These are phyloP conservation scores for Entosphenus tridentatus DNA, from an alignment of 2,113 vertebrate species.

Conservation along the genomic window DNA sequence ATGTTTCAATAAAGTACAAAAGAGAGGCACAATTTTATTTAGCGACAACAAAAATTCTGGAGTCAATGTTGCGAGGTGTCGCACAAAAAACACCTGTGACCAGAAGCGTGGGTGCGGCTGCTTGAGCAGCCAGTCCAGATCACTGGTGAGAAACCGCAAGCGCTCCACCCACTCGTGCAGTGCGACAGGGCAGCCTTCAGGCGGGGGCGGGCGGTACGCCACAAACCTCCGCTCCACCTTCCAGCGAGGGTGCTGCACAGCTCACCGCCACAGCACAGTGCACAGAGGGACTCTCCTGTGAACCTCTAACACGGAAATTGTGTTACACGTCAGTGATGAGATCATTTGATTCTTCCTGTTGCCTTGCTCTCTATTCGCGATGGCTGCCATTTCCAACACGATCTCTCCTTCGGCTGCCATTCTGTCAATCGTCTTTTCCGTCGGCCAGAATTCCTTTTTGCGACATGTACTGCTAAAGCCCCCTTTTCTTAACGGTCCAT, in stretches of 20 bases:
- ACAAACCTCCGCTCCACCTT: constrained; percentile 60
- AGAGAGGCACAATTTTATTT: constrained; percentile 10
- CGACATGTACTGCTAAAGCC: too few species aligned
- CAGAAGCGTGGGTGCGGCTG: constrained; percentile 81
- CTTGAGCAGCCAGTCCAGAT: constrained; percentile 70
- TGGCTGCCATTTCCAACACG: too few species aligned
- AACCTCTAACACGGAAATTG: too few species aligned
- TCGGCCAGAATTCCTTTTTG: too few species aligned
- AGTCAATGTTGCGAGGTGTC: neutral
- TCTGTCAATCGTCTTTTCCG: too few species aligned
- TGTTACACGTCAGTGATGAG: too few species aligned
- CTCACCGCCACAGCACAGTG: too few species aligned
- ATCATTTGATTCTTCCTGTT: too few species aligned
- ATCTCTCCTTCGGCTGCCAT: too few species aligned
- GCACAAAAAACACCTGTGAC: constrained; percentile 60
- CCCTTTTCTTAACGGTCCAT: too few species aligned
- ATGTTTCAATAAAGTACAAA: neutral
- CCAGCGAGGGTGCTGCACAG: constrained; percentile 11
- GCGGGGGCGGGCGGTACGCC: constrained; percentile 45
- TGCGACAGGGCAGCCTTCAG: constrained; percentile 31
- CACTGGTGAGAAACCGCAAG: constrained; percentile 51
- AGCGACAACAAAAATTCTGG: constrained; percentile 6
- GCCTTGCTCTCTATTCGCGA: too few species aligned
- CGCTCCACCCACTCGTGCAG: constrained; percentile 69
- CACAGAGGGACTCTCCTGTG: too few species aligned